Conservation (phyloP, 2,797 vertebrate species). For the Lates japonicus region DNA sequence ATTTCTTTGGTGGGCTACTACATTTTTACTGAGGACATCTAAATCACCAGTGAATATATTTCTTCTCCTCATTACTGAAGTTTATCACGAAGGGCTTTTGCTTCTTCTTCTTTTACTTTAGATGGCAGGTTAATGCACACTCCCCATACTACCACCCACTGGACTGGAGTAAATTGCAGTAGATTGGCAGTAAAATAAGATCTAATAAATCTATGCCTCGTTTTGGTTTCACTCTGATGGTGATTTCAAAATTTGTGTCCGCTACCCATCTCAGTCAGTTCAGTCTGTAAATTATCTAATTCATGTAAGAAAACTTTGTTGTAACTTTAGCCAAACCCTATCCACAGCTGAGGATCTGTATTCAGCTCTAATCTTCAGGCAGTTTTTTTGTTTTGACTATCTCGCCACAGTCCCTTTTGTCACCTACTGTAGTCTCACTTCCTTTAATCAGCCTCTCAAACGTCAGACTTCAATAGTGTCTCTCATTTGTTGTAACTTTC, state of each 20-base stretch:
- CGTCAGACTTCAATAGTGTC: not conserved
- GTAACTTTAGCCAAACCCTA: not conserved
- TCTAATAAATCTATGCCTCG: too few relatives aligned
- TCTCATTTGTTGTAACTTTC: not conserved
- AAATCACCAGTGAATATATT: not conserved
- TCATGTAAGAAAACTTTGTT: not conserved
- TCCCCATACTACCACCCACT: not conserved
- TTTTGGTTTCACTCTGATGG: not conserved
- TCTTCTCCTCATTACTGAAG: too few relatives aligned
- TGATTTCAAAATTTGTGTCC: not conserved
- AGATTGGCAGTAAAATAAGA: not conserved
- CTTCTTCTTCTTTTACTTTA: too few relatives aligned
- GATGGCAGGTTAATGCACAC: too few relatives aligned
- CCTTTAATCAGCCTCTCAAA: not conserved
- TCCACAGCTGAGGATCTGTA: not conserved
- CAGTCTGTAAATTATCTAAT: not conserved
- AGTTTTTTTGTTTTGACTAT: not conserved
- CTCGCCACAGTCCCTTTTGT: fast-evolving
- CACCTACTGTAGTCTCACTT: conserved; percentile 32
- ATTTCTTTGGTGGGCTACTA: too few relatives aligned
- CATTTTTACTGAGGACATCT: not conserved
- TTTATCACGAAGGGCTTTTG: too few relatives aligned
- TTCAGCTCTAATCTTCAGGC: not conserved
- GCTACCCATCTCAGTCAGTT: not conserved
- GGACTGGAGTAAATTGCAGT: not conserved